phyloP scores from a whole-genome alignment of 1,140 invertebrate species.

The Cardiocondyla obscurior region DNA sequence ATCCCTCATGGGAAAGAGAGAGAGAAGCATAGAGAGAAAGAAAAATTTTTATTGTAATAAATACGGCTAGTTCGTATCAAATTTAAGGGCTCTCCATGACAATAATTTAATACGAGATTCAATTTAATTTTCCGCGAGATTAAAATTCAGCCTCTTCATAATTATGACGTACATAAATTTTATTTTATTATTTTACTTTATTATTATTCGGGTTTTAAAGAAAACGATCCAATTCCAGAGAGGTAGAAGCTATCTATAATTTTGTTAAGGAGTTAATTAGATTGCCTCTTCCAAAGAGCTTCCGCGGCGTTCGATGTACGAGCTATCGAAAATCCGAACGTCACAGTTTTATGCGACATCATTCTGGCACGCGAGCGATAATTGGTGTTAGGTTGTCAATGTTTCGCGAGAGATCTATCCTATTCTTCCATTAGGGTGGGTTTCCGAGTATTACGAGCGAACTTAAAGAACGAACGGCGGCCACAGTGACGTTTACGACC shows the following conservation, averaged over 20 bases:
- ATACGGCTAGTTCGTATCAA: background rate
- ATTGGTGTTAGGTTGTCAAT: slow-evolving; percentile 32
- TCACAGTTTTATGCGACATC: background rate
- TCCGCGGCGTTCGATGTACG: background rate
- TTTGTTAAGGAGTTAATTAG: background rate
- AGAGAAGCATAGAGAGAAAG: background rate
- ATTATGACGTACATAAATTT: background rate
- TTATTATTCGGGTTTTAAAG: background rate
- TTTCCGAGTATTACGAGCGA: slow-evolving; percentile 62
- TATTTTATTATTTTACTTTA: background rate
- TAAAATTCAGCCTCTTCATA: background rate
- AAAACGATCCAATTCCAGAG: background rate
- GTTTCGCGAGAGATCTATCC: slow-evolving; percentile 53
- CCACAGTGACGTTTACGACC: slow-evolving; percentile 61
- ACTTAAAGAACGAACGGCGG: slow-evolving; percentile 61
- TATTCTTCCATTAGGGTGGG: slow-evolving; percentile 53
- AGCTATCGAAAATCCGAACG: background rate
- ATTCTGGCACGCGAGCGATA: background rate
- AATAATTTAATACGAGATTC: background rate
- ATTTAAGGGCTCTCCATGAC: background rate
- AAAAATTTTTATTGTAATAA: background rate
- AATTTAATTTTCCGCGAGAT: background rate
- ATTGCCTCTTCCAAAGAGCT: background rate
- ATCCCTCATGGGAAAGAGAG: background rate
- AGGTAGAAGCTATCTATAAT: background rate